Base-by-base conservation (phyloP, 2,797 vertebrate genomes). In the Orestias chungarensis region DNA sequence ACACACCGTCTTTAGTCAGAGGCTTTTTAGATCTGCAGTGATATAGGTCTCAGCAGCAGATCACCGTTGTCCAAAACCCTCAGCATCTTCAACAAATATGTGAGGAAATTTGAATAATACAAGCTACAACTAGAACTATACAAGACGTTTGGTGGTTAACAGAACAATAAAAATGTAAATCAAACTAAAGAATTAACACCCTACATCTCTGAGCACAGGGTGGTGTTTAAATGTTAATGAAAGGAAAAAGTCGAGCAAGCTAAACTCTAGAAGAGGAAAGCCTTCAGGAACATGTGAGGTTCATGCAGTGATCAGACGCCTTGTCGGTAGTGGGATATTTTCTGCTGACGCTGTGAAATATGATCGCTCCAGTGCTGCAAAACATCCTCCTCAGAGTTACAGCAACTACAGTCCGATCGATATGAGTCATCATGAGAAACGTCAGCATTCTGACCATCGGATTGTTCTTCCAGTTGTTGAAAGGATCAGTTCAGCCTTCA, bases 271-370 rank as follows among this genome's bases (percentile, higher is more conserved):
- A 59, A 68, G 49, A 42, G n/a, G 68, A 69, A 66, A 78, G 64
- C 71, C 75, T 76, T 57, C 76, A 67, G 31, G 42, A 80, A 82
- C 4, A 6, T 76, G 70, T 76, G 79, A 84, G 66, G 78, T 40
- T 73, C 47, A 79, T 25, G 72, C 44, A 83, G 80, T 38, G 66
- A 77, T 75, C 70, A 74, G 68, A 64, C 69, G 78, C 74, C n/a
- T 44, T 68, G 64, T 69, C 80, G 74, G 74, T 35, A 46, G 59
- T 77, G 77, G 70, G 46, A 73, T 81, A 61, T n/a, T 64, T 33
- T 71, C 75, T 69, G 43, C 75, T 78, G 83, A 73, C 82, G 78
- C 79, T 29, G 70, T 73, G 81, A 82, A 80, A 81, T 64, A 75
- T 83, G 75, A 87, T 71, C 18, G 62, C 73, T 69, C 40, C 68